Evolutionary conservation across 2,113 vertebrate genomes (phyloP).

Genomic region (Oxyura jamaicensis): DNA sequence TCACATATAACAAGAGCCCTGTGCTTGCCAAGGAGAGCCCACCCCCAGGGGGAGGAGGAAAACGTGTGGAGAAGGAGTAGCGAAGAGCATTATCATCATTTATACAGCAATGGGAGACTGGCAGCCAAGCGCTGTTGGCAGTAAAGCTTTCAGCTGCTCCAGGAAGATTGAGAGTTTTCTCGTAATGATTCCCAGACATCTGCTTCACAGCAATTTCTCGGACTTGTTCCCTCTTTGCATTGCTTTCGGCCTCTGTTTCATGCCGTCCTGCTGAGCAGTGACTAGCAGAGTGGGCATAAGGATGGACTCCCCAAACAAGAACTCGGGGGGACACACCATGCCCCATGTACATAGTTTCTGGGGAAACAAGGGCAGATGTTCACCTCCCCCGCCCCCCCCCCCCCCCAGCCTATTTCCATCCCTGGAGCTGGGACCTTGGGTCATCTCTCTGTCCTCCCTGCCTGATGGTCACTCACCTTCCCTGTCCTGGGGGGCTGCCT

Average conservation of each 20-base stretch:
- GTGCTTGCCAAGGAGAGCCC: slow-evolving; percentile 15
- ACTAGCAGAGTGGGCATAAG: not conserved
- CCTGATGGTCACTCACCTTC: not conserved
- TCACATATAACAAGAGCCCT: not conserved
- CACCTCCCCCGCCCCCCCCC: no score
- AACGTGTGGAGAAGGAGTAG: slow-evolving; percentile 49
- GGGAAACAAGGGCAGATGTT: not conserved
- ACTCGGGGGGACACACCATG: fast-evolving
- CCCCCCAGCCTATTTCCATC: not conserved
- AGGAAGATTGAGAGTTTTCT: slow-evolving; percentile 41
- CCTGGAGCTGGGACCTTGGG: not conserved
- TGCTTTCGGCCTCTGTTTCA: not conserved
- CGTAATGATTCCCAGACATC: slow-evolving; percentile 63
- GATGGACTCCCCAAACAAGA: not conserved
- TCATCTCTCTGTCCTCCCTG: not conserved
- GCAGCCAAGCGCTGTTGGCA: slow-evolving; percentile 60
- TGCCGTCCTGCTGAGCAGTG: not conserved
- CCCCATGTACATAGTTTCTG: not conserved
- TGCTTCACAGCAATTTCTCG: slow-evolving; percentile 2
- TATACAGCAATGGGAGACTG: slow-evolving; percentile 49
- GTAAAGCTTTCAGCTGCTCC: slow-evolving; percentile 66
- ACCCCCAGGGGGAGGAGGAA: not conserved
- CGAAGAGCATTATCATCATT: slow-evolving; percentile 55
- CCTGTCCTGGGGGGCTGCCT: not conserved
- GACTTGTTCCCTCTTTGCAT: not conserved